A percentile compares a stretch with the other conserved stretches of the same genome.
Evolutionary conservation across 2,888 invertebrate genomes (phyloP).

Genomic region (Liposcelis brunnea): DNA sequence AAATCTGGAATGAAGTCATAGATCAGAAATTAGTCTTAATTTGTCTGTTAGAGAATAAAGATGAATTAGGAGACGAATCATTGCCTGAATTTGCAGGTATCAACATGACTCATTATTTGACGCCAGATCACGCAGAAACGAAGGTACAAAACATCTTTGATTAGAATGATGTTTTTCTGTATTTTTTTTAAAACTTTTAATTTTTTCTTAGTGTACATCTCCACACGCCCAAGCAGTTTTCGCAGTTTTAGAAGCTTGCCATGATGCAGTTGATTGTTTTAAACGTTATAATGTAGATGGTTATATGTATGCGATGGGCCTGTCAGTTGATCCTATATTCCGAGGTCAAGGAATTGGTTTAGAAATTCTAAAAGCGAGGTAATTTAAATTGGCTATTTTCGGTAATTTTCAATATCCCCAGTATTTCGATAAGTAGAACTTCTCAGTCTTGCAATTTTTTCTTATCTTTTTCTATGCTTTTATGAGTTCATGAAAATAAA

Average conservation of each 20-base stretch:
- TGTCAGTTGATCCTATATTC: slow-evolving; percentile 31
- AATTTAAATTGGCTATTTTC: slow-evolving; percentile 13
- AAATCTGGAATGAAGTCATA: slow-evolving; percentile 21
- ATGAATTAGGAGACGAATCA: slow-evolving; percentile 20
- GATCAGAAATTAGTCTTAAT: slow-evolving; percentile 22
- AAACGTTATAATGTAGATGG: slow-evolving; percentile 26
- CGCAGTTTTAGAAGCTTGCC: slow-evolving; percentile 28
- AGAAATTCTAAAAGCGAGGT: slow-evolving; percentile 30
- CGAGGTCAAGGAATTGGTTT: slow-evolving; percentile 30
- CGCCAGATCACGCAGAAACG: not conserved
- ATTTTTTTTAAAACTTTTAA: not conserved
- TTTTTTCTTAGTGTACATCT: slow-evolving; percentile 23
- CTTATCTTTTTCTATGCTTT: too few relatives aligned
- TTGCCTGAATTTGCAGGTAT: slow-evolving; percentile 23
- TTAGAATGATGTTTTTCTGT: too few relatives aligned
- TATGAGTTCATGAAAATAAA: too few relatives aligned
- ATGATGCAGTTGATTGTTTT: slow-evolving; percentile 32
- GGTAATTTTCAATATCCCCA: not conserved
- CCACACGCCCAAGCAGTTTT: slow-evolving; percentile 29
- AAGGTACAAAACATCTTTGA: slow-evolving; percentile 6
- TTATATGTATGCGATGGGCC: slow-evolving; percentile 31
- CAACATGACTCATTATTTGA: slow-evolving; percentile 19
- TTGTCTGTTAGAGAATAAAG: slow-evolving; percentile 22
- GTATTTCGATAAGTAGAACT: too few relatives aligned
- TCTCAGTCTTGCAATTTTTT: too few relatives aligned